phyloP scores from a whole-genome alignment of 2,888 invertebrate species.

The Thymelicus lineola region DNA sequence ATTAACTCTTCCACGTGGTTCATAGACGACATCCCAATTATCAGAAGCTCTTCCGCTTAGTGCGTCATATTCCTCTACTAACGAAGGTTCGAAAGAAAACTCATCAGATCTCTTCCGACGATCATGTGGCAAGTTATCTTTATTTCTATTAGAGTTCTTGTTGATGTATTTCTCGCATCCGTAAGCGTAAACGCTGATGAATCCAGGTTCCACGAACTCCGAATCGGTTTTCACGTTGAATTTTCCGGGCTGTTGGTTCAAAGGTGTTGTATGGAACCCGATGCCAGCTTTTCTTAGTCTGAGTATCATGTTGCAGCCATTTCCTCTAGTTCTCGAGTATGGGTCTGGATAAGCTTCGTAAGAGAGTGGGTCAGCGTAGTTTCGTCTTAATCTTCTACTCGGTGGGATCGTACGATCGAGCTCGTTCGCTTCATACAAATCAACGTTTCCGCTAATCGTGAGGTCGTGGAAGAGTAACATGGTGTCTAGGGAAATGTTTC shows the following conservation, averaged over 20 bases:
- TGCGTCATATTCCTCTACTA: constrained; percentile 56
- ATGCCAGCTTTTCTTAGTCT: constrained; percentile 91
- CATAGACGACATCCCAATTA: constrained; percentile 69
- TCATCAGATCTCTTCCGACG: constrained; percentile 71
- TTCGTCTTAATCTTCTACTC: constrained; percentile 61
- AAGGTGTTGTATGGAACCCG: constrained; percentile 90
- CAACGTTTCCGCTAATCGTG: constrained; percentile 91
- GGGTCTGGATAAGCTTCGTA: constrained; percentile 61
- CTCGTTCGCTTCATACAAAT: constrained; percentile 81
- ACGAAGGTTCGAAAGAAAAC: constrained; percentile 69
- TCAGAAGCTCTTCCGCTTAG: constrained; percentile 61
- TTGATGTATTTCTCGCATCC: constrained; percentile 88
- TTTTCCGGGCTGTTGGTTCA: constrained; percentile 88
- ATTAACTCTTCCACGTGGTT: constrained; percentile 66
- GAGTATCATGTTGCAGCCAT: constrained; percentile 91
- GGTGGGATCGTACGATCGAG: constrained; percentile 66
- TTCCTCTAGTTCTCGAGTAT: constrained; percentile 62
- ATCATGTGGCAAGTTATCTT: constrained; percentile 67
- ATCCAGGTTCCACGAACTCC: constrained; percentile 93
- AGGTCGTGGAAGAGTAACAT: constrained; percentile 91
- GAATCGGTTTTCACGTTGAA: constrained; percentile 92
- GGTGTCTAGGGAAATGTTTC: constrained; percentile 90
- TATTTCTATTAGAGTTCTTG: constrained; percentile 71
- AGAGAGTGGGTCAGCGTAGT: constrained; percentile 68
- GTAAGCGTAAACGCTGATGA: constrained; percentile 94